Evolutionary conservation across 2,888 invertebrate species (phyloP).

Genomic region (Dinocampus coccinellae): DNA sequence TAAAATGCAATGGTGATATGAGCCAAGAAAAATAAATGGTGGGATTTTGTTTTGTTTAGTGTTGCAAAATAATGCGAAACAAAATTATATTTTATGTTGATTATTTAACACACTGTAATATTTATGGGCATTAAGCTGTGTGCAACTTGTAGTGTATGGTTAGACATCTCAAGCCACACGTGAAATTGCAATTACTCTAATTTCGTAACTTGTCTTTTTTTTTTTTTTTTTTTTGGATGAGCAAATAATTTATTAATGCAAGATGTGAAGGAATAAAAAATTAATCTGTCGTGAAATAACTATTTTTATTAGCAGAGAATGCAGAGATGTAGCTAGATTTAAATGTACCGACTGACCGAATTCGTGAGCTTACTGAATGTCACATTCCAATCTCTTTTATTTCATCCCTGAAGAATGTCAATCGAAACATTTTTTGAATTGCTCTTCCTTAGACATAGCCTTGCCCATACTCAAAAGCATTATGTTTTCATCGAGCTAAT

Average conservation of each 20-base stretch:
- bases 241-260: not conserved
- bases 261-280: not conserved
- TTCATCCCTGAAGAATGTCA: constrained; percentile 4
- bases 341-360: constrained; percentile 19
- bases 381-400: constrained; percentile 11
- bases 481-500: not conserved
- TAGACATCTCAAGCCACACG: not conserved
- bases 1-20: not conserved
- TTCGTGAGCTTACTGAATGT: not conserved
- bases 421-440: constrained; percentile 5
- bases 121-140: not conserved
- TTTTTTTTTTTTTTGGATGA: no score
- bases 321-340: not conserved
- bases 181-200: not conserved
- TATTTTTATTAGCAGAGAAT: not conserved
- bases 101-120: not conserved
- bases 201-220: not conserved
- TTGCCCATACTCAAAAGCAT: not conserved
- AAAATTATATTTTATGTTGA: not conserved
- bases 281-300: not conserved
- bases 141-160: not conserved
- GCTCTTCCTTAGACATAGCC: not conserved
- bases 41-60: not conserved
- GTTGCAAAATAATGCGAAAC: not conserved
- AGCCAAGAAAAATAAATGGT: constrained; percentile 15